Evolutionary conservation across 1,140 invertebrate species (phyloP), one percentile per base, ranked within the genome.

Genomic region (Ceratosolen solmsi): DNA sequence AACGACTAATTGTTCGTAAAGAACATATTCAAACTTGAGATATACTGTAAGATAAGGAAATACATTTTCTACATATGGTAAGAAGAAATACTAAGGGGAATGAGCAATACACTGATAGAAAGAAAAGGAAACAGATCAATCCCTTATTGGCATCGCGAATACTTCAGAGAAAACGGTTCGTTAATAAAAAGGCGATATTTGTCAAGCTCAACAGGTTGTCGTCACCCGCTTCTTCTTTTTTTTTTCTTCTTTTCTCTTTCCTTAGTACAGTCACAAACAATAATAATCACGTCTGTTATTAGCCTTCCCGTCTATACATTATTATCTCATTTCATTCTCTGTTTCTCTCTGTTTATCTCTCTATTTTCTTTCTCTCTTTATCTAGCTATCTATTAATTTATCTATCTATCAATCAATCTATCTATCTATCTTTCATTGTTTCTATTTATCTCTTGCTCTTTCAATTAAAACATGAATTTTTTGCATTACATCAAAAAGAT

Each of bases 121-220:
- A 8, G 25, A 25, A 5, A 68, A 46, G 71, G 22, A 70, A 33
- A 56, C 30, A 49, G 65, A 7, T 70, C 25, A 58, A 71, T 9
- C 63, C 46, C 75, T 30, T 27, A 74, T 41, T 22, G 46, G 17
- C 46, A 46, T 74, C 41, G 22, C 41, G 15, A 15, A 46, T 38
- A n/a, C 27, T 38, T 33, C 25, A 49, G 27, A 76, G 75, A 68
- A 9, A 25, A 36, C 33, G 75, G 54, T 58, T 84, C 84, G 86
- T 87, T 87, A 86, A 85, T 86, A 86, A 87, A 87, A 87, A 86
- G 85, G 85, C 85, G 85, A 87, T 87, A 87, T 86, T 46, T 87
- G 86, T 86, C 83, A 84, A 85, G 83, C 84, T 87, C 86, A 86
- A 87, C 86, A 87, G 86, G 86, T 87, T 86, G 85, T 80, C 84